Evolutionary conservation across 2,113 vertebrate species (phyloP).

Genomic region (Uria lomvia): DNA sequence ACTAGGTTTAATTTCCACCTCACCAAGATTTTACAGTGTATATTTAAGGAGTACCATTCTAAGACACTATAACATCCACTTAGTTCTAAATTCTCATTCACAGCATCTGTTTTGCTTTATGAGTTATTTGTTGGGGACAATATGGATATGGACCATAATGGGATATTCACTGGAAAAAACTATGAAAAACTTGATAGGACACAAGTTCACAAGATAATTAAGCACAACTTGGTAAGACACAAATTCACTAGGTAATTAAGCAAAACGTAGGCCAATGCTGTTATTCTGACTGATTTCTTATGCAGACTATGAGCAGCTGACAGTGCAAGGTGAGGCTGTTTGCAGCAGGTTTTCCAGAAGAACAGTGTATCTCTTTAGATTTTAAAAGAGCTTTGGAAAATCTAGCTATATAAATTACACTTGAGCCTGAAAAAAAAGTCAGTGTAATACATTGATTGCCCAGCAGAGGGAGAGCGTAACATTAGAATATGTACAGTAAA

Average conservation of each 20-base stretch:
- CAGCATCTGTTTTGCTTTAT: not conserved
- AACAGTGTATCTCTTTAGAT: not conserved
- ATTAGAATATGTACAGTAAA: not conserved
- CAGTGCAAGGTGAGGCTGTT: not conserved
- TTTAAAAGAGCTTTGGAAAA: not conserved
- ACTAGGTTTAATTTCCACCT: not conserved
- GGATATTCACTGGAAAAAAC: not conserved
- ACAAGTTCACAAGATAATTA: not conserved
- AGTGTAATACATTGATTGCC: not conserved
- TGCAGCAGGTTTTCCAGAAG: not conserved
- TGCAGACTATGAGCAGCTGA: not conserved
- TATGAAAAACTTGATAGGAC: not conserved
- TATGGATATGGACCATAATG: not conserved
- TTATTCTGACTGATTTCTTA: not conserved
- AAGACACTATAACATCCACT: not conserved
- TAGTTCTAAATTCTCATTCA: not conserved
- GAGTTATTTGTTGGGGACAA: not conserved
- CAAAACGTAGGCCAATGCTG: fast-evolving
- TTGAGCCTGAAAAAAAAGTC: not conserved
- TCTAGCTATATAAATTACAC: fast-evolving
- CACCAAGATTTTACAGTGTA: not conserved
- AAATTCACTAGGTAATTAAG: not conserved
- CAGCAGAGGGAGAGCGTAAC: constrained; percentile 73
- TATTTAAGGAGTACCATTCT: not conserved
- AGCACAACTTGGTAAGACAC: too few relatives aligned